Percentiles rank a stretch among this genome's conserved stretches.
Conservation (phyloP, 2,797 vertebrate genomes). For the Eulemur albifrons region DNA sequence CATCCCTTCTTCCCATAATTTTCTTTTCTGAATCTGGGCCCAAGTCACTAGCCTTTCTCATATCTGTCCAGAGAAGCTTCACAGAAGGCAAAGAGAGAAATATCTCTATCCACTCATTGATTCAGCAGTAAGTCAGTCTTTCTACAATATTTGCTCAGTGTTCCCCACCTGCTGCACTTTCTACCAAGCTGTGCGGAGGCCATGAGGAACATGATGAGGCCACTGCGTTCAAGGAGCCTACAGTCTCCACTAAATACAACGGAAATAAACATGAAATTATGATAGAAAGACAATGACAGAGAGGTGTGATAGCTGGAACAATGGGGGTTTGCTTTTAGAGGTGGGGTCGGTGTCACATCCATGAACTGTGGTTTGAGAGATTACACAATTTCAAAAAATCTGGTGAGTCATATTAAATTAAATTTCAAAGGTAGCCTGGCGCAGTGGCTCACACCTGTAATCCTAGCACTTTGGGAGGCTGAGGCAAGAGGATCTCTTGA, state of each 20-base stretch:
- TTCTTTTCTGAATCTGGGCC: conserved; percentile 3
- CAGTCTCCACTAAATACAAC: not conserved
- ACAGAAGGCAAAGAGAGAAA: not conserved
- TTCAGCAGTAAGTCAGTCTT: not conserved
- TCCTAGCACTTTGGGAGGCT: not conserved
- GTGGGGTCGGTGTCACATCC: not conserved
- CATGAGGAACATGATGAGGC: not conserved
- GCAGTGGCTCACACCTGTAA: not conserved
- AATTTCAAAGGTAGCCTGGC: not conserved
- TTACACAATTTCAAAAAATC: not conserved
- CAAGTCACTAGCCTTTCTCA: not conserved
- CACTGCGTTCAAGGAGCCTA: not conserved
- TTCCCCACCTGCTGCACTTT: not conserved
- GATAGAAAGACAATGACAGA: not conserved
- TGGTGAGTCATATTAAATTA: not conserved
- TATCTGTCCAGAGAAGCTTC: not conserved
- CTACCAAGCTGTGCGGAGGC: not conserved
- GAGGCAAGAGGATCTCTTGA: not conserved
- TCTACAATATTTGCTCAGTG: not conserved
- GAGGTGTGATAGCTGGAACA: not conserved
- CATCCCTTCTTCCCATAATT: not conserved
- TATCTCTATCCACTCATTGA: not conserved
- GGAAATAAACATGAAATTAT: not conserved
- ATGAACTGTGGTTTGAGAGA: not conserved
- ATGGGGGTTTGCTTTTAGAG: not conserved